Evolutionary conservation across 30 jellyfish, hydroid and myxozoan genomes (phyloP).

Genomic region (Aurelia aurita): DNA sequence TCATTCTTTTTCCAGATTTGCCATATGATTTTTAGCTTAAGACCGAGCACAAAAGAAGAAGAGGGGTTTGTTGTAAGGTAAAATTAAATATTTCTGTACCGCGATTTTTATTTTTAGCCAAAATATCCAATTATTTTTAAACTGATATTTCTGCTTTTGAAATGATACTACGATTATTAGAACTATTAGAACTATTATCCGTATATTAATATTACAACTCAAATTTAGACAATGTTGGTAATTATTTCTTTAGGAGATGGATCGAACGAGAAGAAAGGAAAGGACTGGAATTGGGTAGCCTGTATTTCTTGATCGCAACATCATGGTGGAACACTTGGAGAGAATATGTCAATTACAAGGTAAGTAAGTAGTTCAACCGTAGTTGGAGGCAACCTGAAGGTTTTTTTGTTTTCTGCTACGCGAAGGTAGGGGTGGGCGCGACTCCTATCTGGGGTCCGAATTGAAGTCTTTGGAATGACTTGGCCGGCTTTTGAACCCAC

Average conservation of each 20-base stretch:
- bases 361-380: no score
- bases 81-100: neutral
- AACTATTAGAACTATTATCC: no score
- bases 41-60: constrained; percentile 78
- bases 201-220: no score
- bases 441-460: no score
- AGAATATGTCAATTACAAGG: constrained; percentile 77
- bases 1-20: constrained; percentile 60
- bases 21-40: constrained; percentile 84
- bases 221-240: neutral
- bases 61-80: constrained; percentile 85
- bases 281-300: constrained; percentile 62
- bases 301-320: constrained; percentile 82
- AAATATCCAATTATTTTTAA: no score
- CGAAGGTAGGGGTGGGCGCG: no score
- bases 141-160: no score
- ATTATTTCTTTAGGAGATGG: constrained; percentile 76
- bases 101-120: neutral
- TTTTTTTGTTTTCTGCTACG: no score
- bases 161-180: no score
- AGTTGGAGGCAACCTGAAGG: no score
- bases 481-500: no score
- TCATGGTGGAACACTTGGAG: constrained; percentile 92
- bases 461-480: no score
- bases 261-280: constrained; percentile 73